Conservation (phyloP, 2,888 invertebrate species). For the Dascillus cervinus region DNA sequence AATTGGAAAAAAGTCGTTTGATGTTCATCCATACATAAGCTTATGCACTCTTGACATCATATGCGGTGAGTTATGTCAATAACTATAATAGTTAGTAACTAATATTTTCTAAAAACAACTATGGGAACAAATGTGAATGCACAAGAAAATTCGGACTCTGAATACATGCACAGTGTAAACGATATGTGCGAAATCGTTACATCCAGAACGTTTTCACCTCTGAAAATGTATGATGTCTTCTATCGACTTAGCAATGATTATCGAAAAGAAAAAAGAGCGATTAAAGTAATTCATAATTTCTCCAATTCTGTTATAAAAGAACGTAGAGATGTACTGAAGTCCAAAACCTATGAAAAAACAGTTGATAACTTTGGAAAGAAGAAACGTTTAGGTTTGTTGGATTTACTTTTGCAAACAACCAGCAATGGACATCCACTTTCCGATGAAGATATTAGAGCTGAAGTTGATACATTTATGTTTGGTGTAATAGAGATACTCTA, state of each 20-base stretch:
- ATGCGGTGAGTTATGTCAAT: slow-evolving; percentile 46
- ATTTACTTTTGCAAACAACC: slow-evolving; percentile 51
- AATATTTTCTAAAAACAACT: slow-evolving; percentile 57
- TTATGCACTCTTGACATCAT: slow-evolving; percentile 55
- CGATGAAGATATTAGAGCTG: slow-evolving; percentile 55
- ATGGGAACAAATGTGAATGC: slow-evolving; percentile 74
- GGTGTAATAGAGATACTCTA: slow-evolving; percentile 43
- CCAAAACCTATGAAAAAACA: too few relatives aligned
- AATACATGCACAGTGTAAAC: slow-evolving; percentile 66
- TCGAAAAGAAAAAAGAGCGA: slow-evolving; percentile 44
- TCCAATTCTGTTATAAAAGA: slow-evolving; percentile 50
- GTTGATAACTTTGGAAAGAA: slow-evolving; percentile 45
- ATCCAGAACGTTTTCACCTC: too few relatives aligned
- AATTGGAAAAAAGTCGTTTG: slow-evolving; percentile 41
- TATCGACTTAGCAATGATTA: slow-evolving; percentile 53
- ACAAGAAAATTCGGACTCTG: slow-evolving; percentile 57
- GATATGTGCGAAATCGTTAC: slow-evolving; percentile 36
- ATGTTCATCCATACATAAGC: slow-evolving; percentile 55
- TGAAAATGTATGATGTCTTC: too few relatives aligned
- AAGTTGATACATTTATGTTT: slow-evolving; percentile 70
- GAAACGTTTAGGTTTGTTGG: slow-evolving; percentile 60
- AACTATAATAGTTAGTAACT: not conserved
- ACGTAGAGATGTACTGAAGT: too few relatives aligned
- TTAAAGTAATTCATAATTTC: slow-evolving; percentile 47
- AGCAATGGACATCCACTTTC: slow-evolving; percentile 53